Conservation (phyloP, 2,113 vertebrate species). For the Neomonachus schauinslandi region DNA sequence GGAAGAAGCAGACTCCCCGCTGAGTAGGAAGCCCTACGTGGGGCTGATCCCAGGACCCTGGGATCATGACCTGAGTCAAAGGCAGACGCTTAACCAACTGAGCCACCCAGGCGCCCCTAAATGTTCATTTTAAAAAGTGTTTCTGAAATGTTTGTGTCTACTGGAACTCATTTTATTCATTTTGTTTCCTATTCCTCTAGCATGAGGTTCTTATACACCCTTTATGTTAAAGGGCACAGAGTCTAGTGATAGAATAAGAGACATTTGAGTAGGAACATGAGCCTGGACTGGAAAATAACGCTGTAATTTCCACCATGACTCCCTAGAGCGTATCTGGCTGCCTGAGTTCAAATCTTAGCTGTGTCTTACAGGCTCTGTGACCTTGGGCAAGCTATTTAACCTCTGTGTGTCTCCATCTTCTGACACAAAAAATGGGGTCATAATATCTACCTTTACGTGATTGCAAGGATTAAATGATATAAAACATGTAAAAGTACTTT, state of each 20-base stretch:
- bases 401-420: background rate
- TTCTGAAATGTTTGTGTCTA: background rate
- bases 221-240: background rate
- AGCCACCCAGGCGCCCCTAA: background rate
- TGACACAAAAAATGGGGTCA: background rate
- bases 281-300: background rate
- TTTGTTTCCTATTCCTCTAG: background rate
- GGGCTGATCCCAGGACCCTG: no score
- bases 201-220: background rate
- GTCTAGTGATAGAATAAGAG: background rate
- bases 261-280: background rate
- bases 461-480: background rate
- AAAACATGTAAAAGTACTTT: background rate
- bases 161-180: background rate
- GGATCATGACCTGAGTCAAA: background rate
- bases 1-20: no score
- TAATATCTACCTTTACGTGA: background rate
- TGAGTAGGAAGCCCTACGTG: no score
- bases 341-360: background rate
- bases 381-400: background rate
- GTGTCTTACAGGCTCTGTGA: background rate
- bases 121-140: background rate
- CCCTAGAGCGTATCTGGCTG: background rate
- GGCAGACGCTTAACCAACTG: background rate
- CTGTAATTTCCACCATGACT: background rate